Evolutionary conservation across 2,888 invertebrate genomes (phyloP).

Genomic region (Erannis defoliaria): DNA sequence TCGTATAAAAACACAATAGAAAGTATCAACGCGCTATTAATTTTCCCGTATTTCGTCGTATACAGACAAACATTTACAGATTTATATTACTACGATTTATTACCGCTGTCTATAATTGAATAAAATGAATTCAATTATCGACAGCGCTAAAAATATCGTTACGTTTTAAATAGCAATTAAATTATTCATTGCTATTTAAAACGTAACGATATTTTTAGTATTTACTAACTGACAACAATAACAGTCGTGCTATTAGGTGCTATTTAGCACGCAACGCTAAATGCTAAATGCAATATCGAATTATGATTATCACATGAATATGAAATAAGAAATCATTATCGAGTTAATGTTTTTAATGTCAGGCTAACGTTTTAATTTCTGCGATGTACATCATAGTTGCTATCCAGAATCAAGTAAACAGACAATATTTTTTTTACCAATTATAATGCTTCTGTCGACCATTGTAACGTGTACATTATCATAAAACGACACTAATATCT

Average conservation of each 20-base stretch:
- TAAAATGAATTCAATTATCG: too few relatives aligned
- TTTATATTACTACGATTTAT: slow-evolving; percentile 26
- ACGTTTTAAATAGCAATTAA: slow-evolving; percentile 30
- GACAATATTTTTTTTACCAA: background rate
- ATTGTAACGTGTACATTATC: background rate
- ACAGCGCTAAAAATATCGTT: slow-evolving; percentile 2
- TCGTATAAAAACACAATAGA: slow-evolving; percentile 41
- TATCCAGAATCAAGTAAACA: slow-evolving; percentile 2
- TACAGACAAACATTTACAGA: slow-evolving; percentile 23
- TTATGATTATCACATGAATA: background rate
- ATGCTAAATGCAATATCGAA: slow-evolving; percentile 8
- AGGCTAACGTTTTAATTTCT: background rate
- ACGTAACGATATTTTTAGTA: slow-evolving; percentile 14
- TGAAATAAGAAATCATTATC: background rate
- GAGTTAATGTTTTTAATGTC: background rate
- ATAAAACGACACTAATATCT: background rate
- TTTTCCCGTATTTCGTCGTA: slow-evolving; percentile 18
- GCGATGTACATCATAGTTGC: background rate
- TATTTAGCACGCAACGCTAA: slow-evolving; percentile 20
- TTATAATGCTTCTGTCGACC: background rate
- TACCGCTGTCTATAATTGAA: slow-evolving; percentile 26
- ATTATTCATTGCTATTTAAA: slow-evolving; percentile 29
- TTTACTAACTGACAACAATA: slow-evolving; percentile 13
- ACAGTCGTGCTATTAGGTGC: slow-evolving; percentile 9
- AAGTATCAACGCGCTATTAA: slow-evolving; percentile 34